Conservation (phyloP, 2,797 vertebrate species). For the Mareca penelope region DNA sequence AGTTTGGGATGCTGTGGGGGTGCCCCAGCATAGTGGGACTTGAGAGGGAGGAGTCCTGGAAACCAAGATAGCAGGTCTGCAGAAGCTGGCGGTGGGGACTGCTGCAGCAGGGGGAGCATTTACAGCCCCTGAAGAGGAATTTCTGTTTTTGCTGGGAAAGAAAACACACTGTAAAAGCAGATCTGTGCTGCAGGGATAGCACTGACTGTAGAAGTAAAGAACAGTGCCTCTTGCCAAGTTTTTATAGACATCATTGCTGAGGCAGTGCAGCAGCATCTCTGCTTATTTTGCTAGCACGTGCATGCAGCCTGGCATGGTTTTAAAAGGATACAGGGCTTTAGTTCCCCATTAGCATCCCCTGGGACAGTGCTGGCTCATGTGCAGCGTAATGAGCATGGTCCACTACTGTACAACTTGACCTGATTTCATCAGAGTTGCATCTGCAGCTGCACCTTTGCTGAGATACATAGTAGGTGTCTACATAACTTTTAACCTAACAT, state of each 20-base stretch:
- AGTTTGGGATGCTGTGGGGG: neutral
- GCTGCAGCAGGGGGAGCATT: neutral
- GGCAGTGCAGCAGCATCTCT: neutral
- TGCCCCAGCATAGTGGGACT: neutral
- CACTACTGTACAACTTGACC: neutral
- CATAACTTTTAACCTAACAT: neutral
- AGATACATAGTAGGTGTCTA: neutral
- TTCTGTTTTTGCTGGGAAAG: neutral
- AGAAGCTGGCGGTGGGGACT: neutral
- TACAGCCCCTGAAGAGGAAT: neutral
- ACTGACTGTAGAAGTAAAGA: neutral
- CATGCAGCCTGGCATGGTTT: neutral
- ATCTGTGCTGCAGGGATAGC: neutral
- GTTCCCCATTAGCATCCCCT: neutral
- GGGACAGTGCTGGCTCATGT: neutral
- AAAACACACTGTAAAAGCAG: neutral
- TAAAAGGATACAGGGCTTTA: neutral
- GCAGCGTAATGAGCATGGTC: fast-evolving
- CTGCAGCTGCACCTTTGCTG: neutral
- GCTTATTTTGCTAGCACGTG: neutral
- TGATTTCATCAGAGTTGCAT: neutral
- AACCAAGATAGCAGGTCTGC: neutral
- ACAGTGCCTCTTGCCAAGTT: neutral
- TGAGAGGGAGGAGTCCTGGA: neutral
- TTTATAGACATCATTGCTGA: neutral